phyloP scores from a whole-genome alignment of 2,888 invertebrate genomes.

The Lymantria dispar region DNA sequence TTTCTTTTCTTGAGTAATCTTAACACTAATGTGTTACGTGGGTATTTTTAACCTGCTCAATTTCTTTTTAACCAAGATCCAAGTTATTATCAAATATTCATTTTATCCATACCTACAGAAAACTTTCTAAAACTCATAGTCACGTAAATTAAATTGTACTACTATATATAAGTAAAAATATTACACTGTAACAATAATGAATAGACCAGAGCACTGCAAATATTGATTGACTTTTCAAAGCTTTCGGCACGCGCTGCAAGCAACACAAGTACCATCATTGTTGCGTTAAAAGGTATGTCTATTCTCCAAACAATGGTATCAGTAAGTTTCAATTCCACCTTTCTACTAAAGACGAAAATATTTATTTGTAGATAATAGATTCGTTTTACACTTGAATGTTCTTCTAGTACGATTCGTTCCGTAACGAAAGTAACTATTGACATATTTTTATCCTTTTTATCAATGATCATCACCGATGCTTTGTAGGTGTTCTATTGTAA shows the following conservation, averaged over 20 bases:
- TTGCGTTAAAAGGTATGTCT: constrained; percentile 5
- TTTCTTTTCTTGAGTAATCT: no score
- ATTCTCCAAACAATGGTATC: constrained; percentile 14
- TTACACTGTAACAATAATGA: not conserved
- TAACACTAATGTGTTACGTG: no score
- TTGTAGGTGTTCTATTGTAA: not conserved
- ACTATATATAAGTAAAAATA: no score
- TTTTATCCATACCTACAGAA: no score
- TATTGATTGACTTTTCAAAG: constrained; percentile 9
- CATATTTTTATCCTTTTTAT: not conserved
- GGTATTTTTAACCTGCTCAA: no score
- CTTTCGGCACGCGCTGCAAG: constrained; percentile 9
- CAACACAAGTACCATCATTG: constrained; percentile 8
- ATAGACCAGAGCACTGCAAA: constrained; percentile 4
- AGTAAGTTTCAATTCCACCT: constrained; percentile 3
- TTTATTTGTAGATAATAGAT: constrained; percentile 6
- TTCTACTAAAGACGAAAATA: constrained; percentile 4
- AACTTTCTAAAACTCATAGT: no score
- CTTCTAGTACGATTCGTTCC: constrained; percentile 2
- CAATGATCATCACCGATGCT: not conserved
- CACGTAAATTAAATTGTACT: no score
- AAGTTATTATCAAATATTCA: no score
- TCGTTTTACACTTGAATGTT: not conserved
- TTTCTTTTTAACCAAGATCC: no score
- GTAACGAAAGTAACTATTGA: constrained; percentile 4